Evolutionary conservation across 2,113 vertebrate genomes (phyloP).

Genomic region (Heterotilapia buettikoferi): DNA sequence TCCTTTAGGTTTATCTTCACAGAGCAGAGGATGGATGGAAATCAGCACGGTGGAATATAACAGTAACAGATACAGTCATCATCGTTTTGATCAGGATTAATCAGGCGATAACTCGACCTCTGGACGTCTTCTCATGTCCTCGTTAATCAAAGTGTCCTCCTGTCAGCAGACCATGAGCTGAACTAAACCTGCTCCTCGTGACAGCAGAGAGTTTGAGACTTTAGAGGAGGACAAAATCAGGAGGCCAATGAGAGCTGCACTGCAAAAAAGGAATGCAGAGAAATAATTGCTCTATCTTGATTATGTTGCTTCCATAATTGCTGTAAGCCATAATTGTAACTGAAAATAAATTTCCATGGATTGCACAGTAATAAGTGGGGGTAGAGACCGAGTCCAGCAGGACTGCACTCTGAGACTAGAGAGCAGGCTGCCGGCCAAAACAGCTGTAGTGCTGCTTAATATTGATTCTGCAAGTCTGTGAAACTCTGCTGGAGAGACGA

Average conservation of each 20-base stretch:
- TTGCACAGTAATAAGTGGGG: neutral
- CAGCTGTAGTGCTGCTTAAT: neutral
- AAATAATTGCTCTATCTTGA: neutral
- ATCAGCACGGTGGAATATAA: fast-evolving
- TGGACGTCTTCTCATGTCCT: neutral
- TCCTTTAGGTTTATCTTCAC: neutral
- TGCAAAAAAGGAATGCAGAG: neutral
- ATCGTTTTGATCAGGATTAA: neutral
- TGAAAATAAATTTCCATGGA: neutral
- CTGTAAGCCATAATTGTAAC: neutral
- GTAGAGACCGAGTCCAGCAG: neutral
- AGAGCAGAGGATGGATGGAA: neutral
- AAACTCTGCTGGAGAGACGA: neutral
- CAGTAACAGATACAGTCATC: neutral
- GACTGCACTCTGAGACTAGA: neutral
- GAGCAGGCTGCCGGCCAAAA: neutral
- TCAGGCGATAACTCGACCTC: neutral
- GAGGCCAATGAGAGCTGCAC: neutral
- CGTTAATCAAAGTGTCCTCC: neutral
- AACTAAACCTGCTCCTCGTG: neutral
- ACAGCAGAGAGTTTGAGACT: neutral
- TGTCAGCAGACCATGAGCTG: neutral
- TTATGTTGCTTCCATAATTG: neutral
- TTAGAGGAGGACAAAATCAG: neutral
- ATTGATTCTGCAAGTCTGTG: neutral